phyloP scores from a whole-genome alignment of 2,113 vertebrate genomes.

The Phoenicopterus ruber region DNA sequence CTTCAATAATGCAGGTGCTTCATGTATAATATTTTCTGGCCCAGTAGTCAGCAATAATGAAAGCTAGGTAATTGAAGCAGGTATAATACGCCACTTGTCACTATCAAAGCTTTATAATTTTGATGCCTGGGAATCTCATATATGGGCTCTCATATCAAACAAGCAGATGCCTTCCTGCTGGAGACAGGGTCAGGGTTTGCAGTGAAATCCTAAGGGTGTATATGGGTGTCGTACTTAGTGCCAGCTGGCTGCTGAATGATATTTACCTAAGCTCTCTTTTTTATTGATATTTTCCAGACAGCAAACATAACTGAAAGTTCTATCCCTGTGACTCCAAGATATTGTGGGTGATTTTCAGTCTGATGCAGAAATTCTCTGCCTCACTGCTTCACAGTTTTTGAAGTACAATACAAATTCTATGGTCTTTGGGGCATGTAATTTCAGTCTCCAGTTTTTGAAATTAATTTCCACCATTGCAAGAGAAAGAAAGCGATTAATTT shows the following conservation, averaged over 20 bases:
- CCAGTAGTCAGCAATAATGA: background rate
- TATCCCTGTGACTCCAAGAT: background rate
- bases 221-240: background rate
- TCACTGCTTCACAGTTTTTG: background rate
- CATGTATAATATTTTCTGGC: background rate
- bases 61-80: background rate
- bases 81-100: background rate
- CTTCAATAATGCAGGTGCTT: background rate
- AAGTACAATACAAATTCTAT: background rate
- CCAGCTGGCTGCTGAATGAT: background rate
- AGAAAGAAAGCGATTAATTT: background rate
- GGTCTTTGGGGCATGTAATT: background rate
- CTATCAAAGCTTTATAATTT: background rate
- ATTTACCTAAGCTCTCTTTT: conserved; percentile 3
- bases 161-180: background rate
- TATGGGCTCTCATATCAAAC: background rate
- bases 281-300: conserved; percentile 19
- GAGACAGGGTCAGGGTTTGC: background rate
- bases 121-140: background rate
- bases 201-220: background rate
- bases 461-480: background rate
- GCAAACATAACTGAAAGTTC: conserved; percentile 1
- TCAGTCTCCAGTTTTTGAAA: background rate
- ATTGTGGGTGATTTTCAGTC: background rate
- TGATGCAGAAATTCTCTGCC: background rate